Base-by-base conservation (phyloP, 2,888 invertebrate species). In the Phengaris alcon region DNA sequence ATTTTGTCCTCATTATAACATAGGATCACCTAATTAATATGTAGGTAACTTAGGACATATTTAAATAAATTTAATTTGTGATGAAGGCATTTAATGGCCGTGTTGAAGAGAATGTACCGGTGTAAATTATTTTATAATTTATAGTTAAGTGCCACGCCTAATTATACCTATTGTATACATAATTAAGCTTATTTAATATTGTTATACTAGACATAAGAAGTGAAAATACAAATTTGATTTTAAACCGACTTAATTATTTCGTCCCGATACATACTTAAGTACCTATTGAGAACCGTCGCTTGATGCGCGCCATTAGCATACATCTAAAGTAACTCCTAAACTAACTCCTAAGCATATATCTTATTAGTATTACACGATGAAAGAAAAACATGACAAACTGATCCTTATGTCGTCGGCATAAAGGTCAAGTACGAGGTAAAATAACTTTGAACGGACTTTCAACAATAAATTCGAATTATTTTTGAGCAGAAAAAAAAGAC, bases 101-200 rank as follows among this genome's bases (percentile, higher is more conserved):
- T 86, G 85, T 88, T 88, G 87, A 85, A 88, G 82, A 80, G 88
- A 88, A 88, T 85, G 82, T 88, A 85, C 84, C 64, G 85, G 85
- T 86, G 86, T 85, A 86, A 88, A 88, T 86, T 88, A 88, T 89
- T 86, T 88, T 90, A 88, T 90, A 88, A 88, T 88, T 86, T 82
- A 80, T 90, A 89, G 89, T 82, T 91, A 91, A 90, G 90, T 90
- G 89, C 90, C 90, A 91, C 91, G 92, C 92, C 93, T 92, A 92
- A 89, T 82, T 83, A 84, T 86, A 82, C 75, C 68, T 75, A 85
- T 83, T 85, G 82, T 87, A 86, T 84, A 87, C 84, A 83, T 88
- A 87, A 83, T 81, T 90, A 90, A 89, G 87, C 85, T 86, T 91
- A 91, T 90, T 89, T 89, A 91, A 90, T 89, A 90, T 88, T 91